These are phyloP conservation scores for Paraescarpia echinospica DNA, from an alignment of 1,140 invertebrate genomes.

Conservation along the genomic window DNA sequence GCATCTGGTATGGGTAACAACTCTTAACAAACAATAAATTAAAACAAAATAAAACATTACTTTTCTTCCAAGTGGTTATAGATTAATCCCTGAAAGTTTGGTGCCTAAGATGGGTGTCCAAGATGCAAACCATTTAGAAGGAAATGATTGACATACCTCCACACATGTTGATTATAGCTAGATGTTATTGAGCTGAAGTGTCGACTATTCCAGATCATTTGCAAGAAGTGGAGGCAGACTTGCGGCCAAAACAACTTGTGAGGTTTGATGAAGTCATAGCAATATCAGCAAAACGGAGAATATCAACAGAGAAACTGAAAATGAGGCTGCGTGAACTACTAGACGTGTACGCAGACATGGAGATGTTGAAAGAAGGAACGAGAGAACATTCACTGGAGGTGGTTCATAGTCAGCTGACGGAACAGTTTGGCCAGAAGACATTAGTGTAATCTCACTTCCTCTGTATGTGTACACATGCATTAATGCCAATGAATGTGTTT, in stretches of 20 bases:
- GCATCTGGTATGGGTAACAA: too few relatives aligned
- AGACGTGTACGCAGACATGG: slow-evolving; percentile 41
- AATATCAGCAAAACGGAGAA: slow-evolving; percentile 49
- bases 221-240: slow-evolving; percentile 64
- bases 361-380: neutral
- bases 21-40: too few relatives aligned
- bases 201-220: slow-evolving; percentile 40
- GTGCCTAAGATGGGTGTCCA: neutral
- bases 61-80: slow-evolving; percentile 11
- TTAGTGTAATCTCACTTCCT: neutral
- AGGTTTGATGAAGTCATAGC: slow-evolving; percentile 68
- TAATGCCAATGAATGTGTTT: neutral
- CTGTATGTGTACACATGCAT: slow-evolving; percentile 3
- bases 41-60: slow-evolving; percentile 9
- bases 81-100: neutral
- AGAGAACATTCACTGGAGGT: neutral
- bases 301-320: slow-evolving; percentile 44
- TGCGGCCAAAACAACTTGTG: slow-evolving; percentile 69
- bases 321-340: slow-evolving; percentile 41
- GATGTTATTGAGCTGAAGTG: too few relatives aligned
- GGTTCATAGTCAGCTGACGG: neutral
- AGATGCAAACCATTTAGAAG: neutral
- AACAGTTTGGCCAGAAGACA: slow-evolving; percentile 9
- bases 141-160: slow-evolving; percentile 6
- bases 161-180: too few relatives aligned